A percentile compares a stretch with the other conserved stretches of the same genome.
phyloP scores from a whole-genome alignment of 2,888 invertebrate species.

The Desoria tigrina region DNA sequence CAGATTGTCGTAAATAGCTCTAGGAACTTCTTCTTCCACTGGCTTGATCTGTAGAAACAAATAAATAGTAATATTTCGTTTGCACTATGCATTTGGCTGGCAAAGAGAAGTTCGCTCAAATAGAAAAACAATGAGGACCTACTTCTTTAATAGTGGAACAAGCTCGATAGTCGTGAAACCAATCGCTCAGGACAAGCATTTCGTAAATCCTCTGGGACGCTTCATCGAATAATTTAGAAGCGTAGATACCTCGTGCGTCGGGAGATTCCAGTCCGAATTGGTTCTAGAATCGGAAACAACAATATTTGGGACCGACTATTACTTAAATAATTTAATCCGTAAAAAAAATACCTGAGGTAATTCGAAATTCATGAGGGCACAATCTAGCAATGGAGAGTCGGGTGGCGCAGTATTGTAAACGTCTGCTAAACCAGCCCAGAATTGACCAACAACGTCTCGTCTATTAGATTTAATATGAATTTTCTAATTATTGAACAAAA shows the following conservation, averaged over 20 bases:
- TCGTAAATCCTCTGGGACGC: conserved; percentile 44
- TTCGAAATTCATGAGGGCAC: conserved; percentile 45
- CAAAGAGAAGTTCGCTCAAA: no score
- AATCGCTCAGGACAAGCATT: conserved; percentile 41
- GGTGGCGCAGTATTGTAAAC: conserved; percentile 36
- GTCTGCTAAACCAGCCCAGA: conserved; percentile 43
- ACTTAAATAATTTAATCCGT: conserved; percentile 3
- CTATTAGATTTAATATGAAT: not conserved
- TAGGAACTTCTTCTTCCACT: conserved; percentile 23
- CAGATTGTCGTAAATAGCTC: conserved; percentile 40
- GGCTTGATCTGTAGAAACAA: conserved; percentile 28
- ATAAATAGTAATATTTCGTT: no score
- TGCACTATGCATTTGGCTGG: no score
- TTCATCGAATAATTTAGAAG: conserved; percentile 43
- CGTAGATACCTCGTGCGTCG: conserved; percentile 33
- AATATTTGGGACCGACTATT: not conserved
- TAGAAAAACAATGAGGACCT: not conserved
- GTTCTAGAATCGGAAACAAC: conserved; percentile 10
- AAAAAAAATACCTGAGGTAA: conserved; percentile 30
- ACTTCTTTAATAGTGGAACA: conserved; percentile 23
- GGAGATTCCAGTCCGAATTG: conserved; percentile 19
- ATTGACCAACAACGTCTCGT: conserved; percentile 27
- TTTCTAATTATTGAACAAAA: not conserved
- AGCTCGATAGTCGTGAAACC: conserved; percentile 38
- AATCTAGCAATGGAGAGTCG: conserved; percentile 44